Percentiles rank a stretch among this genome's conserved stretches.
phyloP scores from a whole-genome alignment of 2,113 vertebrate species.

The Forbesichthys papilliferus region DNA sequence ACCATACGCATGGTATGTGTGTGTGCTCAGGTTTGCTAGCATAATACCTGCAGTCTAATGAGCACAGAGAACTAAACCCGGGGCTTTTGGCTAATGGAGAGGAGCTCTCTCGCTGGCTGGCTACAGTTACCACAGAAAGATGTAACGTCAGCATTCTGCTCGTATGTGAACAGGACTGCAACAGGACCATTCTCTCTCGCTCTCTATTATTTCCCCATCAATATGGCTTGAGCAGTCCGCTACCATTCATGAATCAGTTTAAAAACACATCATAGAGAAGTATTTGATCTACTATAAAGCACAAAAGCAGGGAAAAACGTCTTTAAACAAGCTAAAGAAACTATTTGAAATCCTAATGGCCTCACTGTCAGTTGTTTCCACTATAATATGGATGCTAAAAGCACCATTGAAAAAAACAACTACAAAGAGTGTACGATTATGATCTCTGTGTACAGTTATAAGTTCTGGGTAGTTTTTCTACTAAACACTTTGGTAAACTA shows the following conservation, averaged over 20 bases:
- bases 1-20: background rate
- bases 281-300: too few species aligned
- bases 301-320: too few species aligned
- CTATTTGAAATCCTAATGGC: too few species aligned
- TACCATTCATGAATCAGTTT: too few species aligned
- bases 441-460: too few species aligned
- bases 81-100: constrained; percentile 11
- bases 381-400: too few species aligned
- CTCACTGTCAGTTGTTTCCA: too few species aligned
- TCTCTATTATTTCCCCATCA: background rate
- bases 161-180: background rate
- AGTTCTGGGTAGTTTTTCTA: background rate
- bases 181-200: constrained; percentile 11
- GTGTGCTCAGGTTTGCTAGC: background rate
- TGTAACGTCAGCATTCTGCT: constrained; percentile 19
- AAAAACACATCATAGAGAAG: too few species aligned
- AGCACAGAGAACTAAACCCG: constrained; percentile 27
- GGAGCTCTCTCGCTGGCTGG: constrained; percentile 10
- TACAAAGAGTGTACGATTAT: too few species aligned
- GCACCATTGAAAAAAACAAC: too few species aligned
- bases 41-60: constrained; percentile 36
- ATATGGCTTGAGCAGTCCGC: background rate
- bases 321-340: too few species aligned
- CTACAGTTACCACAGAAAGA: constrained; percentile 17
- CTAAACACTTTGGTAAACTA: background rate